Evolutionary conservation across 2,113 vertebrate species (phyloP).

Genomic region (Sinocyclocheilus rhinocerous): DNA sequence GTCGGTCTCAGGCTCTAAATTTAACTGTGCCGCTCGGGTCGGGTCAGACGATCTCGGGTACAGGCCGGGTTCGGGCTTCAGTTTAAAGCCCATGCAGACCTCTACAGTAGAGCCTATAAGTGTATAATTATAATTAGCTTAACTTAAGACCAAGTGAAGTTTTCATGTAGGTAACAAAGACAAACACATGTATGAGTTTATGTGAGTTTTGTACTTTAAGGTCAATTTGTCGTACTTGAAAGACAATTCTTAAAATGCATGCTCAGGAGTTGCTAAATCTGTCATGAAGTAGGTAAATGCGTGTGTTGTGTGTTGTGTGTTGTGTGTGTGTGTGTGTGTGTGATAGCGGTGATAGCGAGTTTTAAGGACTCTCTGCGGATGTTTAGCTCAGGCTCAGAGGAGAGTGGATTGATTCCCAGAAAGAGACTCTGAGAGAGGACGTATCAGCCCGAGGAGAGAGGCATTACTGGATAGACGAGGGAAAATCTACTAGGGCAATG

Average conservation of each 20-base stretch:
- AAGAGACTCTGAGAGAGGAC: constrained; percentile 17
- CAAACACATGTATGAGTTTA: neutral
- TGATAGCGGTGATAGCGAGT: neutral
- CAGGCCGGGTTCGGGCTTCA: too few relatives aligned
- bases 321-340: constrained; percentile 29
- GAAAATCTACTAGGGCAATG: neutral
- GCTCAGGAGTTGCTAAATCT: neutral
- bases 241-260: neutral
- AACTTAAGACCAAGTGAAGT: neutral
- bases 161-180: neutral
- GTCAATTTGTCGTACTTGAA: neutral
- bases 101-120: neutral
- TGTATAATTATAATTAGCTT: neutral
- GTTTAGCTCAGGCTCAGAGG: constrained; percentile 30
- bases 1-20: too few relatives aligned
- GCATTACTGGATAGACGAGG: constrained; percentile 31
- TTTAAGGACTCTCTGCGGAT: constrained; percentile 25
- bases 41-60: too few relatives aligned
- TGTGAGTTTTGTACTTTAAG: neutral
- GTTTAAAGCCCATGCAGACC: too few relatives aligned
- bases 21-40: too few relatives aligned
- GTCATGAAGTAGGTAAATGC: neutral
- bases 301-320: constrained; percentile 19
- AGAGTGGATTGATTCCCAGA: constrained; percentile 30
- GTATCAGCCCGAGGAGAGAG: neutral